Base-by-base conservation (phyloP, 2,797 vertebrate genomes). In the Dermochelys coriacea region DNA sequence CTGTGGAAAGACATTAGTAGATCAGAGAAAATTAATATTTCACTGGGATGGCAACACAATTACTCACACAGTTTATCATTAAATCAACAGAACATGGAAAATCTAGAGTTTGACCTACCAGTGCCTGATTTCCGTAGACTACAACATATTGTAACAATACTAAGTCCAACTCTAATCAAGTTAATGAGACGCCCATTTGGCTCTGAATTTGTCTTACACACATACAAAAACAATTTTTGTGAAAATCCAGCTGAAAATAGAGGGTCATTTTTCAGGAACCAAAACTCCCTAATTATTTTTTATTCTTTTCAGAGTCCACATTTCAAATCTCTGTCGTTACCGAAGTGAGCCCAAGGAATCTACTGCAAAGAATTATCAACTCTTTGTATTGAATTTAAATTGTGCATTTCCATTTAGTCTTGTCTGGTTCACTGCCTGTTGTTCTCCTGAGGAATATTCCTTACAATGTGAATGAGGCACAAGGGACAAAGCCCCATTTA, bases 361-460 rank as follows among this genome's bases (percentile, higher is more conserved):
- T 27, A 49, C 25, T 84, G 80, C 3, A 15, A 41, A 37, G 52
- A 41, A 82, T 89, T 1, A 0, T 41, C 9, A 88, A 61, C 52
- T 54, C 15, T 19, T 45, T 51, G 80, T 50, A 9, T 5, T 12
- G 2, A 0, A 0, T 21, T 51, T 25, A 1, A 2, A 2, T 12
- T 0, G 1, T 2, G 0, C 8, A 12, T 31, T 37, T 41, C 21
- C 3, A 0, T 5, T 5, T 74, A 55, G 51, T 31, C 85, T 29
- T 29, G 11, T 4, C 47, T 2, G 4, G 12, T 3, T 1, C 0
- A 55, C 25, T 3, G 29, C 68, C 31, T 0, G 0, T 31, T 7
- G 25, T 9, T 0, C 0, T 18, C 71, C 84, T 71, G 81, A 49
- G 64, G 55, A 45, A 55, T 68, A 82, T 50, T 27, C 10, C 37